phyloP scores from a whole-genome alignment of 2,113 vertebrate species.

The Corvus cornix region DNA sequence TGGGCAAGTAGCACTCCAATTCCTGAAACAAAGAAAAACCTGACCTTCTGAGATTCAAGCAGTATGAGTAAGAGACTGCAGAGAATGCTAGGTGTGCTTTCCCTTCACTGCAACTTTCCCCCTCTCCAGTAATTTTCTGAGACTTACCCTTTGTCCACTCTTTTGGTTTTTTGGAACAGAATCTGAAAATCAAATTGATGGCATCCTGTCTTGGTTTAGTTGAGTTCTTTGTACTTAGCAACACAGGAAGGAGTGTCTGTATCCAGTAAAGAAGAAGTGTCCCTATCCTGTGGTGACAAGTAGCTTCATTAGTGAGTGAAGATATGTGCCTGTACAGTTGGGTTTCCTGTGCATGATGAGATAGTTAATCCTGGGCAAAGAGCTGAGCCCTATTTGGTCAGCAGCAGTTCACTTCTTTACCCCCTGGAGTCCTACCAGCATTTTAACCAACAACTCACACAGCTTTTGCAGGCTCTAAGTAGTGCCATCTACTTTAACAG shows the following conservation, averaged over 20 bases:
- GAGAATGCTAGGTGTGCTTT: neutral
- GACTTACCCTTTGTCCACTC: neutral
- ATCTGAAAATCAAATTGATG: neutral
- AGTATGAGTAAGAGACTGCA: neutral
- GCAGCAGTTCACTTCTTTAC: neutral
- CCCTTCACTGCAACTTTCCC: neutral
- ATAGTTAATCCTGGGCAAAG: neutral
- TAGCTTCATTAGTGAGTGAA: neutral
- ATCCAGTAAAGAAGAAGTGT: neutral
- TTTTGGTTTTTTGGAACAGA: neutral
- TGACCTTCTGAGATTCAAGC: neutral
- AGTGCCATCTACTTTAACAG: neutral
- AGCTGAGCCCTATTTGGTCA: neutral
- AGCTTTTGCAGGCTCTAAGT: neutral
- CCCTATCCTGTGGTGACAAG: neutral
- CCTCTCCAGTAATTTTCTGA: neutral
- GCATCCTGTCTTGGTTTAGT: neutral
- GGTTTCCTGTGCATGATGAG: neutral
- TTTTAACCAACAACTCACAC: neutral
- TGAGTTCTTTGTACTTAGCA: neutral
- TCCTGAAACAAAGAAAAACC: neutral
- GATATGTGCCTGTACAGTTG: neutral
- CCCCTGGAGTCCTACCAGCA: neutral
- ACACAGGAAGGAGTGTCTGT: neutral
- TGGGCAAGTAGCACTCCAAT: neutral